These are phyloP conservation scores for Chaetorhynchus papuensis DNA, from an alignment of 2,113 vertebrate genomes.

Conservation along the genomic window DNA sequence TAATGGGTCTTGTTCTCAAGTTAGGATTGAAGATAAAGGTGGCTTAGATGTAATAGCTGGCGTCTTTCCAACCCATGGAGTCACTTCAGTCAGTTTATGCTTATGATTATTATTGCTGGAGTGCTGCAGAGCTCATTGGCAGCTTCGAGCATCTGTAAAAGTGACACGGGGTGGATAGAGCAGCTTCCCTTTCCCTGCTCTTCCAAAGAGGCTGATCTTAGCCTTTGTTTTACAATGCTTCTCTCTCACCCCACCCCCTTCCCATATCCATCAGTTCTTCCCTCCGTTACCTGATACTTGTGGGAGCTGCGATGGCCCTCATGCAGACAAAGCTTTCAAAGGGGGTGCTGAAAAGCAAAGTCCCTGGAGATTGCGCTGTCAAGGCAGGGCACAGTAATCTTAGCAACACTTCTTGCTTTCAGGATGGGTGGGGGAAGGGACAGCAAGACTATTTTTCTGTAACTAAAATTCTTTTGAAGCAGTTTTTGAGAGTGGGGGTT, in stretches of 20 bases:
- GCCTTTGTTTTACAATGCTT: slow-evolving; percentile 65
- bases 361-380: slow-evolving; percentile 71
- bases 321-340: slow-evolving; percentile 90
- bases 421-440: slow-evolving; percentile 21
- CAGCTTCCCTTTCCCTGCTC: background rate
- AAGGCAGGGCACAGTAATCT: slow-evolving; percentile 65
- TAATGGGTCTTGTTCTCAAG: slow-evolving; percentile 45
- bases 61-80: slow-evolving; percentile 61
- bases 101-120: slow-evolving; percentile 74
- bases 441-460: background rate
- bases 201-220: background rate
- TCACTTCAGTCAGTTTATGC: slow-evolving; percentile 70
- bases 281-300: slow-evolving; percentile 89
- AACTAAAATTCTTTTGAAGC: background rate
- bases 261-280: slow-evolving; percentile 56
- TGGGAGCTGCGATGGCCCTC: slow-evolving; percentile 87
- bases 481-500: background rate
- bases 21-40: slow-evolving; percentile 62
- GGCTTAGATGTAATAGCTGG: slow-evolving; percentile 70
- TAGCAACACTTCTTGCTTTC: slow-evolving; percentile 65
- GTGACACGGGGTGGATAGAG: slow-evolving; percentile 63
- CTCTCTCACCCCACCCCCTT: slow-evolving; percentile 63
- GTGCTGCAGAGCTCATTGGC: slow-evolving; percentile 73
- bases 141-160: slow-evolving; percentile 68
- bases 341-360: slow-evolving; percentile 86